These are phyloP conservation scores for Morone chrysops DNA, from an alignment of 2,113 vertebrate species.

Conservation along the genomic window DNA sequence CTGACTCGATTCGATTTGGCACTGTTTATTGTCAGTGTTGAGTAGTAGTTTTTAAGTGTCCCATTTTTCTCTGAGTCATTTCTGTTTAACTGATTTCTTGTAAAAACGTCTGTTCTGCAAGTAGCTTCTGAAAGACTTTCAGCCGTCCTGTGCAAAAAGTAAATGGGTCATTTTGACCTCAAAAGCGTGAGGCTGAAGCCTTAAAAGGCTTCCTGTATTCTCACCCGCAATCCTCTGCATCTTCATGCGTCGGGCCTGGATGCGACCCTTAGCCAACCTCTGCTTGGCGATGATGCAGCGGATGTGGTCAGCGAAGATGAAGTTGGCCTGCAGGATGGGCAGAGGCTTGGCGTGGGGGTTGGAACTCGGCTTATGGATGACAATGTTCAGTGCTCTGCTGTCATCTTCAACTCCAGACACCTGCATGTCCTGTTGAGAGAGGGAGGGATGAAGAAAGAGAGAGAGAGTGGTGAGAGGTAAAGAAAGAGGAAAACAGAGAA, in stretches of 20 bases:
- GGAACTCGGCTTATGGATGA: constrained; percentile 96
- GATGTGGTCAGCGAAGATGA: constrained; percentile 97
- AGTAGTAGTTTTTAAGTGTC: not conserved
- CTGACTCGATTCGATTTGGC: not conserved
- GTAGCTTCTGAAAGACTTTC: not conserved
- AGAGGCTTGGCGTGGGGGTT: constrained; percentile 97
- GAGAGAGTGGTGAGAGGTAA: not conserved
- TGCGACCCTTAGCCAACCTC: constrained; percentile 95
- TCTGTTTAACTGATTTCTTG: not conserved
- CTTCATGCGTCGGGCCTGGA: constrained; percentile 96
- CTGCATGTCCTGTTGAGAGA: constrained; percentile 93
- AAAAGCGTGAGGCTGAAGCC: no score
- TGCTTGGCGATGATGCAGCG: constrained; percentile 99
- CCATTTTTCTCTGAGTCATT: not conserved
- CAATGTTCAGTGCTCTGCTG: constrained; percentile 95
- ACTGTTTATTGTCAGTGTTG: not conserved
- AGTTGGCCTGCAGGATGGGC: constrained; percentile 98
- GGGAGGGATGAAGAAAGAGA: no score
- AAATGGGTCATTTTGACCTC: not conserved
- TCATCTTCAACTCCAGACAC: constrained; percentile 97
- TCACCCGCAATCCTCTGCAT: constrained; percentile 98
- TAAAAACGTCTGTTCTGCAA: constrained; percentile 7
- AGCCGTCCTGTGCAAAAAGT: not conserved
- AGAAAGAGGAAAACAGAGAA: no score
- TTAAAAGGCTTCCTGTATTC: not conserved